phyloP scores from a whole-genome alignment of 2,797 vertebrate genomes.

The Chaenodraco wilsoni region DNA sequence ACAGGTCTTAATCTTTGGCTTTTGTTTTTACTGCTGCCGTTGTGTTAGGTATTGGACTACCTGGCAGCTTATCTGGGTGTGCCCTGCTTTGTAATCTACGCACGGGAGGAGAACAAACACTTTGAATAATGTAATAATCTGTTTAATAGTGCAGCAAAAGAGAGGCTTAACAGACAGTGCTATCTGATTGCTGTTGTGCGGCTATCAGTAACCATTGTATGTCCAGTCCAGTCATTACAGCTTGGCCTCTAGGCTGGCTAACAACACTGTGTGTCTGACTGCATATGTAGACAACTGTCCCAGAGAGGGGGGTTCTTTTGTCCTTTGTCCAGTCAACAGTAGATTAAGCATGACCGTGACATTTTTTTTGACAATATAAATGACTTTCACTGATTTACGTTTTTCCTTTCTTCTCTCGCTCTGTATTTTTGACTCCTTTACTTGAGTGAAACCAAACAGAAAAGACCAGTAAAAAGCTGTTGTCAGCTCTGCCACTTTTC shows the following conservation, averaged over 20 bases:
- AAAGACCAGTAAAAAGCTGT: conserved; percentile 24
- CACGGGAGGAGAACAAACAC: conserved; percentile 88
- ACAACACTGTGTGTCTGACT: conserved; percentile 72
- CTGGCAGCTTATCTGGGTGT: conserved; percentile 89
- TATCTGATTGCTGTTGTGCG: conserved; percentile 87
- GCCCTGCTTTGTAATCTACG: conserved; percentile 86
- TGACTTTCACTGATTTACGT: conserved; percentile 4
- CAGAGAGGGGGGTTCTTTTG: conserved; percentile 32
- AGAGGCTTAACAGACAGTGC: conserved; percentile 83
- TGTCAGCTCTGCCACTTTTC: conserved; percentile 14
- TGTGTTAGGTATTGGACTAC: conserved; percentile 76
- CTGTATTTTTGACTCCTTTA: conserved; percentile 35
- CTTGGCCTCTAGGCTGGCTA: conserved; percentile 79
- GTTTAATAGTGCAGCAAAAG: conserved; percentile 89
- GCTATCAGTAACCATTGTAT: conserved; percentile 85
- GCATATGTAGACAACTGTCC: conserved; percentile 60
- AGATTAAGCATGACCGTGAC: conserved; percentile 38
- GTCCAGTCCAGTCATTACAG: conserved; percentile 83
- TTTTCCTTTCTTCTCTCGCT: neutral
- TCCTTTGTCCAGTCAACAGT: conserved; percentile 34
- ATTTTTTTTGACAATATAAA: conserved; percentile 39
- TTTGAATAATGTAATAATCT: conserved; percentile 87
- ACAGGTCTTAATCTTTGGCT: conserved; percentile 81
- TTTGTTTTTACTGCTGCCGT: conserved; percentile 67
- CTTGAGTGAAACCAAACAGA: conserved; percentile 18